Evolutionary conservation across 2,888 invertebrate genomes (phyloP), one percentile per base, ranked within the genome.

Genomic region (Timema cristinae): DNA sequence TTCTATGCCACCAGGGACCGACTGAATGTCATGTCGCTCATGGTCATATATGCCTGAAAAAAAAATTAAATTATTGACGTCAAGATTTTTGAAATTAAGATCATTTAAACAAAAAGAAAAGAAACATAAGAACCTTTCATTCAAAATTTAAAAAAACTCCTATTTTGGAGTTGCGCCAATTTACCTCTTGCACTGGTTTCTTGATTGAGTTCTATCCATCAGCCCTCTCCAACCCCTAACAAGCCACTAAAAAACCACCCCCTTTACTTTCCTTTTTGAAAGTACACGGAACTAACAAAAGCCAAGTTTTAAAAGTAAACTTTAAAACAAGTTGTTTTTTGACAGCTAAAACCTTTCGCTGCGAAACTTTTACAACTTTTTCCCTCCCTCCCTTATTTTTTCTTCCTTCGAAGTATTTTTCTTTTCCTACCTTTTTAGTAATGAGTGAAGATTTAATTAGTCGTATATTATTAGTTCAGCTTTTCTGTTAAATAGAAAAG

Each of bases 361-460:
- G 11, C 63, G 7, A 63, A 63, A 63, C 47, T 63, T 63, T 63
- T 63, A 47, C 48, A 32, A 63, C 48, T 63, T 63, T 47, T 63
- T 63, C 48, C 32, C 47, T 47, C 63, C 48, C 48, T 54, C 54
- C 54, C 63, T 15, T 47, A 13, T 54, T n/a, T 54, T n/a, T 54
- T 4, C 4, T n/a, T 4, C 54, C n/a, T n/a, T 54, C 32, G 32
- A 32, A 32, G 32, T 32, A 32, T 32, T n/a, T 54, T n/a, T 54
- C 54, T 54, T n/a, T 63, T 63, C 10, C 16, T 9, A 5, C 59
- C 16, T 13, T 63, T 63, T 63, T 63, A 32, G 63, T 63, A 63
- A 63, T 63, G 63, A 63, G 63, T 48, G 11, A 47, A n/a, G 63
- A 63, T 63, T 63, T 63, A 63, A 63, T 63, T 63, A 63, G 63